These are phyloP conservation scores for Heteropelma amictum DNA, from an alignment of 2,888 invertebrate species.

Conservation along the genomic window DNA sequence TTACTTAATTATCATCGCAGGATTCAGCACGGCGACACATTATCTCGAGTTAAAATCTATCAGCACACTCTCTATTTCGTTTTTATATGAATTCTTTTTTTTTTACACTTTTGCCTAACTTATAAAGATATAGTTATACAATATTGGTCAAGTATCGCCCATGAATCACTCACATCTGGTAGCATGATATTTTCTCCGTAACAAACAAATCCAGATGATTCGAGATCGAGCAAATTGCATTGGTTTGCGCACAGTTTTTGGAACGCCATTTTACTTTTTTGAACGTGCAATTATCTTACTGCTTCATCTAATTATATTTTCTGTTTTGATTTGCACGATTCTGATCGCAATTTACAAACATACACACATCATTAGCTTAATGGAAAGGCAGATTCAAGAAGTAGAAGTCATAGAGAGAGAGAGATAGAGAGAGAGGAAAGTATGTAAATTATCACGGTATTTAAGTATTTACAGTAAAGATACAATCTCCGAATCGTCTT, in stretches of 20 bases:
- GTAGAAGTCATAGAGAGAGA: conserved; percentile 12
- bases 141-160: conserved; percentile 60
- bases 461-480: conserved; percentile 59
- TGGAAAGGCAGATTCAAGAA: conserved; percentile 49
- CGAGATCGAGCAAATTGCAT: conserved; percentile 41
- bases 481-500: conserved; percentile 50
- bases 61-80: conserved; percentile 15
- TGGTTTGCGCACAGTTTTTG: conserved; percentile 28
- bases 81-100: conserved; percentile 1
- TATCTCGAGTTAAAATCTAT: conserved; percentile 17
- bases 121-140: conserved; percentile 41
- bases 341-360: conserved; percentile 54
- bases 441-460: conserved; percentile 45
- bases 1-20: conserved; percentile 56
- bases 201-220: conserved; percentile 65
- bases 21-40: conserved; percentile 56
- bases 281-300: background rate
- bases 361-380: conserved; percentile 47
- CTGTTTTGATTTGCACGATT: conserved; percentile 52
- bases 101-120: conserved; percentile 38
- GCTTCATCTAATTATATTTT: background rate
- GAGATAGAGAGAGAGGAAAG: conserved; percentile 19
- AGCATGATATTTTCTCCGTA: conserved; percentile 49
- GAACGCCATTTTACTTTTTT: background rate
- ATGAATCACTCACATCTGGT: conserved; percentile 47